Percentiles rank a stretch among this genome's conserved stretches.
phyloP scores from a whole-genome alignment of 1,140 invertebrate genomes.

The Acromyrmex charruanus region DNA sequence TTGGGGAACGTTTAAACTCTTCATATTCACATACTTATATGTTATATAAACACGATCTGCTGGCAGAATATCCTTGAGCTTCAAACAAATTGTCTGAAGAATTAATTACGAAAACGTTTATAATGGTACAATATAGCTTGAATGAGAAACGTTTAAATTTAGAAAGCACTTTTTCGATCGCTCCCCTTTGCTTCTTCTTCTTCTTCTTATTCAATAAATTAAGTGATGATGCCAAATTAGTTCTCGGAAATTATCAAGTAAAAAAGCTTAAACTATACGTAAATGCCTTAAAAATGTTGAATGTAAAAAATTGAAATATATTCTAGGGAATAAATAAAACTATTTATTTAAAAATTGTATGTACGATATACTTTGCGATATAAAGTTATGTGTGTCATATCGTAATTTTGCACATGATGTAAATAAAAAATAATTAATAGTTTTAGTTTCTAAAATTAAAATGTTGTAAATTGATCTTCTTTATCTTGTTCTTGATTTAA shows the following conservation, averaged over 20 bases:
- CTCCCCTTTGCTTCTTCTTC: not conserved
- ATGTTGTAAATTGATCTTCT: not conserved
- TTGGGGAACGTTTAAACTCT: not conserved
- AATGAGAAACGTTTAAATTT: constrained; percentile 7
- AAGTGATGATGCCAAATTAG: not conserved
- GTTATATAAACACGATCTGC: not conserved
- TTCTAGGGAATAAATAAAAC: not conserved
- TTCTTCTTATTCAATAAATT: not conserved
- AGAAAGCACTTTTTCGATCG: constrained; percentile 15
- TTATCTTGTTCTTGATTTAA: not conserved
- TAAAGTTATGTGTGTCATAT: not conserved
- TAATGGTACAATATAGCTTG: not conserved
- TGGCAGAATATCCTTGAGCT: not conserved
- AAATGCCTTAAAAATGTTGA: not conserved
- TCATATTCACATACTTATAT: not conserved
- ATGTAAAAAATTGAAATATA: not conserved
- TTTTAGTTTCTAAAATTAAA: not conserved
- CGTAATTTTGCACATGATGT: too few species aligned
- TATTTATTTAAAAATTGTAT: too few species aligned
- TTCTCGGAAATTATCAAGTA: not conserved
- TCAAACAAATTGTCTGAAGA: not conserved
- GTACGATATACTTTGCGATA: not conserved
- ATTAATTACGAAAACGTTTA: not conserved
- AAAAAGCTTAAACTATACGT: not conserved
- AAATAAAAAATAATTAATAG: not conserved